Percentiles rank a stretch among this genome's conserved stretches.
Evolutionary conservation across 2,113 vertebrate species (phyloP).

Genomic region (Anguilla japonica): DNA sequence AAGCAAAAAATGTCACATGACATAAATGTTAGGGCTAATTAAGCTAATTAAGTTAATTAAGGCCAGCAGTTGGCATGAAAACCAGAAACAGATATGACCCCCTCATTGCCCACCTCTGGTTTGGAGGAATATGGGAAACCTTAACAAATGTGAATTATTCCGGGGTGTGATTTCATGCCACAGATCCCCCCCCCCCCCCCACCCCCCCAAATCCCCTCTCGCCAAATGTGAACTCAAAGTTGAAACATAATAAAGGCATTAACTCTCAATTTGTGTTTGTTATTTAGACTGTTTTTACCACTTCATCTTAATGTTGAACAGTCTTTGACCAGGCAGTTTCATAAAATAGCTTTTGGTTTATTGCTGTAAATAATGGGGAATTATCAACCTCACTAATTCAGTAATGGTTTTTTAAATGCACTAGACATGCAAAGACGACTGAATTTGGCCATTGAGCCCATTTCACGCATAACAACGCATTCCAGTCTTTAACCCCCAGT

Average conservation of each 20-base stretch:
- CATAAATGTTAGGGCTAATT: too few species aligned
- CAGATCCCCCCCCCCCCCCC: background rate
- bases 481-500: background rate
- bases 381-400: background rate
- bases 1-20: too few species aligned
- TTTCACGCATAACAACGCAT: background rate
- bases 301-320: background rate
- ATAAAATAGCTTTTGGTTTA: background rate
- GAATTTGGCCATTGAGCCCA: background rate
- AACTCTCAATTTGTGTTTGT: background rate
- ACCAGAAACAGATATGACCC: too few species aligned
- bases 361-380: background rate
- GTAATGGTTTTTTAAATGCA: background rate
- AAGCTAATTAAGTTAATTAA: too few species aligned
- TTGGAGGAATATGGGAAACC: background rate
- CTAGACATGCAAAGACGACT: background rate
- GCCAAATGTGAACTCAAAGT: background rate
- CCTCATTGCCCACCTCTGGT: background rate
- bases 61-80: too few species aligned
- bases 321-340: background rate
- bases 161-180: background rate
- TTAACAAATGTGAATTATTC: background rate
- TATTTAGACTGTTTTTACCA: background rate
- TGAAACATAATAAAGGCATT: background rate
- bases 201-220: background rate